These are phyloP conservation scores for Lamellibrachia satsuma DNA, from an alignment of 2,888 invertebrate species.

Conservation along the genomic window DNA sequence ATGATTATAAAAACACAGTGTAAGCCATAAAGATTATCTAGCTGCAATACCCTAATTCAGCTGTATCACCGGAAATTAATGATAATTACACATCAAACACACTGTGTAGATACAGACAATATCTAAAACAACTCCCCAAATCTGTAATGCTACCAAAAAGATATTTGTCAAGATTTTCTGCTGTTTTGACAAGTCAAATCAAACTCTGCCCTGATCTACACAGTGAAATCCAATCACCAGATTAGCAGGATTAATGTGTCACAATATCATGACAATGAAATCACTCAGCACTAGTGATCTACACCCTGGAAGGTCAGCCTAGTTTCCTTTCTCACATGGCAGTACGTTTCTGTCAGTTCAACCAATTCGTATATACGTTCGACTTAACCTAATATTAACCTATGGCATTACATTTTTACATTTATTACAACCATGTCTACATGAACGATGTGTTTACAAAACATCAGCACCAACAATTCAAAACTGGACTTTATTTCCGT, in stretches of 20 bases:
- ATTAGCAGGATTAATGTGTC: constrained; percentile 9
- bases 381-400: background rate
- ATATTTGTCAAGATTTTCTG: background rate
- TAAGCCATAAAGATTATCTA: background rate
- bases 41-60: background rate
- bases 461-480: too few species aligned
- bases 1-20: background rate
- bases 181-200: background rate
- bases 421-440: too few species aligned
- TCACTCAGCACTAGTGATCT: background rate
- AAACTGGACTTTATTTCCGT: too few species aligned
- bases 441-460: too few species aligned
- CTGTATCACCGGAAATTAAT: background rate
- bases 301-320: background rate
- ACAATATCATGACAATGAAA: background rate
- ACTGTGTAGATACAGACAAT: background rate
- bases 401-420: too few species aligned
- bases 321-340: background rate
- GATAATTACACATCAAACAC: background rate
- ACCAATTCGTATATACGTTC: background rate
- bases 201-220: background rate
- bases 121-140: background rate
- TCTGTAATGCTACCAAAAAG: background rate
- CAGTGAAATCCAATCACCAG: background rate
- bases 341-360: background rate